A percentile compares a stretch with the other conserved stretches of the same genome.
These are phyloP conservation scores for Alectoris magna DNA, from an alignment of 2,797 vertebrate species.

Conservation along the genomic window DNA sequence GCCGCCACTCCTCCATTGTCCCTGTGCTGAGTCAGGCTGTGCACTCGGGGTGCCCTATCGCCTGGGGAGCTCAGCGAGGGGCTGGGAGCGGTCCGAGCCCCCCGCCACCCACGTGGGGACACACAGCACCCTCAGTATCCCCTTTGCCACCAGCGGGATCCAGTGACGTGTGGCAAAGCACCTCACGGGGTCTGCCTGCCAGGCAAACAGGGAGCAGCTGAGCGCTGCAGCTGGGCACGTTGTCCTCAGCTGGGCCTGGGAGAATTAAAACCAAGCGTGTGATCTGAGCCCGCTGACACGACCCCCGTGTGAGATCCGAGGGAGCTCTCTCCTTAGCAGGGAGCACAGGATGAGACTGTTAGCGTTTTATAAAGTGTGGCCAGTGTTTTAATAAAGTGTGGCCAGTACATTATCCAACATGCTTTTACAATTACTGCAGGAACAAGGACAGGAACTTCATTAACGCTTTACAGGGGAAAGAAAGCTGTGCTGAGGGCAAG, in stretches of 20 bases:
- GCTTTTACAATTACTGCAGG: slow-evolving; percentile 65
- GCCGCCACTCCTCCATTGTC: slow-evolving; percentile 11
- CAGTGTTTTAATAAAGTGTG: slow-evolving; percentile 70
- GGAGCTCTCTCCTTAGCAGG: slow-evolving; percentile 16
- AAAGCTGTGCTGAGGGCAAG: slow-evolving; percentile 54
- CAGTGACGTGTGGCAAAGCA: neutral
- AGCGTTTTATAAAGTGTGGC: slow-evolving; percentile 70
- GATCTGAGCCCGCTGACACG: neutral
- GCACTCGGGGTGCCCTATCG: neutral
- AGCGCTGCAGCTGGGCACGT: neutral
- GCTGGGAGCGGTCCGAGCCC: rapidly evolving
- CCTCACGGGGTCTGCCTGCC: neutral
- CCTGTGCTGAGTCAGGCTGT: slow-evolving; percentile 18
- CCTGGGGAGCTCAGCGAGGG: neutral
- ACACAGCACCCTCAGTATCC: rapidly evolving
- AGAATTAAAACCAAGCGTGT: slow-evolving; percentile 73
- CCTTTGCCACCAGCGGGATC: neutral
- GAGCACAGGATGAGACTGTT: slow-evolving; percentile 22
- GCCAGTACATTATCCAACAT: slow-evolving; percentile 62
- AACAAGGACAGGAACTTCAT: slow-evolving; percentile 71
- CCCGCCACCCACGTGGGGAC: rapidly evolving
- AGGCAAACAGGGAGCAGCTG: slow-evolving; percentile 20
- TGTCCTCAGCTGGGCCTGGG: slow-evolving; percentile 8
- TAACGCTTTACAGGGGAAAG: slow-evolving; percentile 70
- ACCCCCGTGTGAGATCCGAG: slow-evolving; percentile 21